Conservation (phyloP, 2,888 invertebrate genomes). For the Andrena flavipes region DNA sequence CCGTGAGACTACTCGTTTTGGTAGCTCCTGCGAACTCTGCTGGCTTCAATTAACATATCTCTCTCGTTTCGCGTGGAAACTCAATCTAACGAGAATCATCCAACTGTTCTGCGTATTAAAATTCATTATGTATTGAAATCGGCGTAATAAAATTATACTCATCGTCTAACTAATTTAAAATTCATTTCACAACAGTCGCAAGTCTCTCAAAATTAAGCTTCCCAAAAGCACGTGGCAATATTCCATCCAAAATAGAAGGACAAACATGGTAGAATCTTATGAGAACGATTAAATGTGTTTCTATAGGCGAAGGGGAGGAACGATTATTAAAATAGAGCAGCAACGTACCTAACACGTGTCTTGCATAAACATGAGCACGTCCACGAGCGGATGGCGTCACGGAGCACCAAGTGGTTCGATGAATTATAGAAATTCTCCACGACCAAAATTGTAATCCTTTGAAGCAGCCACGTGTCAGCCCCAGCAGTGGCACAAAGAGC, state of each 20-base stretch:
- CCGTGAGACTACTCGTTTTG: too few species aligned
- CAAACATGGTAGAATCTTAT: not conserved
- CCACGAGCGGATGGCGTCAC: not conserved
- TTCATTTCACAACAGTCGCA: not conserved
- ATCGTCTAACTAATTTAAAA: too few species aligned
- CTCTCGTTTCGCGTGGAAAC: too few species aligned
- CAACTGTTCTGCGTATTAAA: too few species aligned
- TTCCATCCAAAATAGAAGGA: not conserved
- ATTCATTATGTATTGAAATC: too few species aligned
- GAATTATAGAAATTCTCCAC: slow-evolving; percentile 46
- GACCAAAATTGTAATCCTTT: not conserved
- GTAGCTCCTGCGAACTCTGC: too few species aligned
- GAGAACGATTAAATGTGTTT: not conserved
- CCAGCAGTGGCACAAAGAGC: not conserved
- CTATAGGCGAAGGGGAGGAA: not conserved
- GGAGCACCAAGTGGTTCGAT: slow-evolving; percentile 17
- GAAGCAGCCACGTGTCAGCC: not conserved
- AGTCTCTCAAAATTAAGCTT: too few species aligned
- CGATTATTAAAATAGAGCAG: not conserved
- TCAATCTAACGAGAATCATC: too few species aligned
- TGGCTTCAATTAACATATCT: too few species aligned
- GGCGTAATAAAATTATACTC: too few species aligned
- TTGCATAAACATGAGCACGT: not conserved
- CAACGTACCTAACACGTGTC: slow-evolving; percentile 35
- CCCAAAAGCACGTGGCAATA: not conserved